These are phyloP conservation scores for Daktulosphaira vitifoliae DNA, from an alignment of 1,140 invertebrate genomes.

Conservation along the genomic window DNA sequence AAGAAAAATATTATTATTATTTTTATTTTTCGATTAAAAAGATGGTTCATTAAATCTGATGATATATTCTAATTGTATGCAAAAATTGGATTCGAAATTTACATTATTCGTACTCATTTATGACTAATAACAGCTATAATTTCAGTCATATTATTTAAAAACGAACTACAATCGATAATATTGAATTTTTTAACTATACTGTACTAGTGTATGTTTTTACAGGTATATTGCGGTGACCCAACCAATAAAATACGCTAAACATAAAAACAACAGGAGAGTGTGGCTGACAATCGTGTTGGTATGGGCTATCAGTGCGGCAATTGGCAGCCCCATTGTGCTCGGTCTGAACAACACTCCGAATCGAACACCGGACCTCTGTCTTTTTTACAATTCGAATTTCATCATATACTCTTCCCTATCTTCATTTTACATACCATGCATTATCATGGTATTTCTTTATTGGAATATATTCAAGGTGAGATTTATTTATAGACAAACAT, in stretches of 20 bases:
- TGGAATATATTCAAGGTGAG: constrained; percentile 92
- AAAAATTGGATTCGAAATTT: no score
- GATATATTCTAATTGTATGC: no score
- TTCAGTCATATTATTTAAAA: no score
- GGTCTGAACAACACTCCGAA: constrained; percentile 86
- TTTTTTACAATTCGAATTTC: constrained; percentile 97
- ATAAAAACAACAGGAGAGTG: constrained; percentile 92
- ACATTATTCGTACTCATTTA: no score
- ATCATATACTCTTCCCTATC: constrained; percentile 95
- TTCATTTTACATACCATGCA: constrained; percentile 98
- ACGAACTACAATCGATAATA: no score
- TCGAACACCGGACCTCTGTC: constrained; percentile 67
- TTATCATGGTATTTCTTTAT: constrained; percentile 98
- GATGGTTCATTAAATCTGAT: no score
- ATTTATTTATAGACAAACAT: no score
- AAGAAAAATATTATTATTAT: no score
- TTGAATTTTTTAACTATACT: no score
- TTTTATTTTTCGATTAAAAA: no score
- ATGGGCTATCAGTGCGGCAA: constrained; percentile 91
- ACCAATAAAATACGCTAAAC: constrained; percentile 97
- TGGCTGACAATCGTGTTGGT: constrained; percentile 92
- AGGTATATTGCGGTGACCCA: constrained; percentile 98
- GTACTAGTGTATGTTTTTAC: constrained; percentile 40
- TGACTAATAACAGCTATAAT: no score
- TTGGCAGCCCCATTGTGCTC: constrained; percentile 93